These are phyloP conservation scores for Cebidichthys violaceus DNA, from an alignment of 2,113 vertebrate species.

Conservation along the genomic window DNA sequence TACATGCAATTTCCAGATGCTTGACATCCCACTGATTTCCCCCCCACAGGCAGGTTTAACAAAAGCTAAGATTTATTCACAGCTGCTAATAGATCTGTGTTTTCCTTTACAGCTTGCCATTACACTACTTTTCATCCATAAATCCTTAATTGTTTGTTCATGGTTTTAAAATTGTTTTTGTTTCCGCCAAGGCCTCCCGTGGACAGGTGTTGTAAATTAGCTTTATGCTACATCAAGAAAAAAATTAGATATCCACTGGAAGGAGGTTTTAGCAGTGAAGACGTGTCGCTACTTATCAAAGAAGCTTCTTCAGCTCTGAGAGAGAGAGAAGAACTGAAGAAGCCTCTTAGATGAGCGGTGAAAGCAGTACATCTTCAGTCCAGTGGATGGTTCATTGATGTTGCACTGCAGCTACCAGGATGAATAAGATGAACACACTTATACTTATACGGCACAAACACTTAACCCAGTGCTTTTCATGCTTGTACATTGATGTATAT, in stretches of 20 bases:
- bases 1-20: slow-evolving; percentile 40
- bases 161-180: slow-evolving; percentile 44
- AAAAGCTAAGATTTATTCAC: slow-evolving; percentile 47
- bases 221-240: slow-evolving; percentile 37
- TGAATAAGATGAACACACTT: slow-evolving; percentile 17
- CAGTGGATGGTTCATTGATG: slow-evolving; percentile 22
- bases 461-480: slow-evolving; percentile 29
- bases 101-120: slow-evolving; percentile 42
- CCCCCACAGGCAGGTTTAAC: slow-evolving; percentile 35
- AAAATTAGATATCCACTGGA: slow-evolving; percentile 47
- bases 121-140: slow-evolving; percentile 34
- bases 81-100: slow-evolving; percentile 51
- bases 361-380: slow-evolving; percentile 16
- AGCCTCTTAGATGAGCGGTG: slow-evolving; percentile 5
- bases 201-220: slow-evolving; percentile 57
- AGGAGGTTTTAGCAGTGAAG: slow-evolving; percentile 31
- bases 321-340: slow-evolving; percentile 15
- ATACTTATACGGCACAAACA: slow-evolving; percentile 20
- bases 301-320: slow-evolving; percentile 14
- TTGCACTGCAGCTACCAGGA: background rate
- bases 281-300: slow-evolving; percentile 25
- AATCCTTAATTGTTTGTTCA: slow-evolving; percentile 58
- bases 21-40: slow-evolving; percentile 19
- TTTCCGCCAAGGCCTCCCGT: slow-evolving; percentile 13
- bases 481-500: background rate